Conservation (phyloP, 2,888 invertebrate genomes). For the Xestia xanthographa region DNA sequence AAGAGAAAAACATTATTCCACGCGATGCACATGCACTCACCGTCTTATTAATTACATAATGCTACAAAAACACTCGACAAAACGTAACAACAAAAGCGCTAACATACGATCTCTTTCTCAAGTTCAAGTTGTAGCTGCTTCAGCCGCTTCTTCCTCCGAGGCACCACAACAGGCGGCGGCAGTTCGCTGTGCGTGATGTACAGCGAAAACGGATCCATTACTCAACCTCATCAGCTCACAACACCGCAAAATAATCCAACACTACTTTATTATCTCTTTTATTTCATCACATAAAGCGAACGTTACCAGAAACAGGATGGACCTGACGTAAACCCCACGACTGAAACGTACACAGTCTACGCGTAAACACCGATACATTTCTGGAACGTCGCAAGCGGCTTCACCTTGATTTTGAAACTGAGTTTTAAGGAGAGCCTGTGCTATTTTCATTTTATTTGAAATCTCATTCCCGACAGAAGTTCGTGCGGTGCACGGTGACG, state of each 20-base stretch:
- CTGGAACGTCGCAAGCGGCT: slow-evolving; percentile 86
- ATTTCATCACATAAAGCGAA: slow-evolving; percentile 69
- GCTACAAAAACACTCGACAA: slow-evolving; percentile 60
- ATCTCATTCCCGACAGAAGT: slow-evolving; percentile 86
- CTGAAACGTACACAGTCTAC: slow-evolving; percentile 74
- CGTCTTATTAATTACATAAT: slow-evolving; percentile 66
- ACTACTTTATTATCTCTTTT: slow-evolving; percentile 74
- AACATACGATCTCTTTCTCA: slow-evolving; percentile 77
- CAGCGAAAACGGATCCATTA: slow-evolving; percentile 87
- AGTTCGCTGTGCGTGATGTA: slow-evolving; percentile 86
- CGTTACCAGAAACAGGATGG: slow-evolving; percentile 77
- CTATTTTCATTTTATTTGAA: slow-evolving; percentile 88
- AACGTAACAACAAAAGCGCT: slow-evolving; percentile 60
- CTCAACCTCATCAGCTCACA: slow-evolving; percentile 62
- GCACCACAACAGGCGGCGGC: slow-evolving; percentile 85
- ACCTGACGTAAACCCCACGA: slow-evolving; percentile 77
- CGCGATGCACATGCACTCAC: slow-evolving; percentile 65
- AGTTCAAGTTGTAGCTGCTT: slow-evolving; percentile 84
- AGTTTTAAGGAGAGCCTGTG: slow-evolving; percentile 83
- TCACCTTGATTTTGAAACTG: slow-evolving; percentile 90
- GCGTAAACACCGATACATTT: slow-evolving; percentile 83
- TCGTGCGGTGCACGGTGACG: slow-evolving; percentile 83
- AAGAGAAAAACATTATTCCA: slow-evolving; percentile 45
- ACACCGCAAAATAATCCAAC: slow-evolving; percentile 67
- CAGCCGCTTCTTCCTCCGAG: slow-evolving; percentile 86